A percentile compares a stretch with the other conserved stretches of the same genome.
Conservation (phyloP, 1,140 invertebrate species). For the Cryptotermes secundus region DNA sequence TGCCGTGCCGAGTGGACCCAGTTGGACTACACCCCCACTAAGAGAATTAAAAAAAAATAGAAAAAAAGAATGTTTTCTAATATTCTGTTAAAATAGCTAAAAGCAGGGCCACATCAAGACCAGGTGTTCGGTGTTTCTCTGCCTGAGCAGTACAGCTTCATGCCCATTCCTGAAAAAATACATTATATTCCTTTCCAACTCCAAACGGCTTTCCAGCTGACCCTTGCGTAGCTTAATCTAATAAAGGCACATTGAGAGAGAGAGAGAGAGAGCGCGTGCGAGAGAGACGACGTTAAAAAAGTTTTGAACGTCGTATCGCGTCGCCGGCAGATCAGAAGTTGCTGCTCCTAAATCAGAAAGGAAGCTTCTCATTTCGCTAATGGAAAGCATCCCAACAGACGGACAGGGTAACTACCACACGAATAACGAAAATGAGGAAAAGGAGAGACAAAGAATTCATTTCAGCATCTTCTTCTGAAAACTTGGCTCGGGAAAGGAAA, state of each 20-base stretch:
- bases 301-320: neutral
- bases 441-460: slow-evolving; percentile 11
- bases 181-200: neutral
- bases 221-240: slow-evolving; percentile 26
- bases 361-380: slow-evolving; percentile 29
- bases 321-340: neutral
- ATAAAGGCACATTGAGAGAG: slow-evolving; percentile 21
- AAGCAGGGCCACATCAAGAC: too few relatives aligned
- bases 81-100: too few relatives aligned
- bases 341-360: slow-evolving; percentile 29
- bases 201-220: neutral
- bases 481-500: neutral
- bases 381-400: slow-evolving; percentile 22
- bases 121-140: too few relatives aligned
- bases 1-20: too few relatives aligned
- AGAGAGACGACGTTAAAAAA: neutral
- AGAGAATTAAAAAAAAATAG: too few relatives aligned
- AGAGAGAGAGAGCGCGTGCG: neutral
- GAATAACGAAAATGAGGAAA: neutral
- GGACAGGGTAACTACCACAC: neutral
- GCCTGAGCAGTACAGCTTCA: too few relatives aligned
- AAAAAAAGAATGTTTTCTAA: too few relatives aligned
- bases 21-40: too few relatives aligned
- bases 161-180: neutral
- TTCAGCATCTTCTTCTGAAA: neutral